These are phyloP conservation scores for Ceraclea dissimilis DNA, from an alignment of 2,888 invertebrate genomes.

Conservation along the genomic window DNA sequence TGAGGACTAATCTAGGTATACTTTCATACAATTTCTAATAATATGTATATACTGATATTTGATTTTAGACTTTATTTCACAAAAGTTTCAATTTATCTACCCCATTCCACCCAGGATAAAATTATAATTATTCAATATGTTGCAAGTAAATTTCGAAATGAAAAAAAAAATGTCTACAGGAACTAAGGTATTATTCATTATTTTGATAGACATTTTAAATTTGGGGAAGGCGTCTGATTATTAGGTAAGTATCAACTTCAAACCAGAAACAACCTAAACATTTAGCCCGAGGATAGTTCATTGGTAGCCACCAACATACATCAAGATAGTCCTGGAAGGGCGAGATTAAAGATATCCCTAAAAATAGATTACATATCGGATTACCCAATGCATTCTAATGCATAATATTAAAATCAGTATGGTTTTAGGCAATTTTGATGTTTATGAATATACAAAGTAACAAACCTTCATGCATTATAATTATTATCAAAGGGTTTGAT, in stretches of 20 bases:
- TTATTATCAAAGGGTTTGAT: too few relatives aligned
- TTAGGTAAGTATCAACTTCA: neutral
- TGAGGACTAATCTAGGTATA: too few relatives aligned
- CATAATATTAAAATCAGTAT: neutral
- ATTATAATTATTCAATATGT: too few relatives aligned
- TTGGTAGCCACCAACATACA: slow-evolving; percentile 1
- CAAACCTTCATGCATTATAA: too few relatives aligned
- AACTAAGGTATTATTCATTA: neutral
- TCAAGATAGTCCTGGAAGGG: neutral
- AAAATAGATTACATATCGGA: slow-evolving; percentile 1
- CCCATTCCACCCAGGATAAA: too few relatives aligned
- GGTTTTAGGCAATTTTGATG: neutral
- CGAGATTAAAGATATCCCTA: neutral
- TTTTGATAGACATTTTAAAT: neutral
- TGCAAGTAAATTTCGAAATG: too few relatives aligned
- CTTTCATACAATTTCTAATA: too few relatives aligned
- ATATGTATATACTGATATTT: too few relatives aligned
- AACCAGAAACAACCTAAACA: neutral
- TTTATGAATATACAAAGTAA: too few relatives aligned
- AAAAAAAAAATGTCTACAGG: neutral
- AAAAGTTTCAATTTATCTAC: too few relatives aligned
- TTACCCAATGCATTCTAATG: neutral
- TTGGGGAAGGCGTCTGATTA: neutral
- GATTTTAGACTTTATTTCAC: too few relatives aligned
- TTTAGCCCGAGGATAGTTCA: neutral